These are phyloP conservation scores for Drosophila kanekoi DNA, from an alignment of 2,888 invertebrate genomes.

Conservation along the genomic window DNA sequence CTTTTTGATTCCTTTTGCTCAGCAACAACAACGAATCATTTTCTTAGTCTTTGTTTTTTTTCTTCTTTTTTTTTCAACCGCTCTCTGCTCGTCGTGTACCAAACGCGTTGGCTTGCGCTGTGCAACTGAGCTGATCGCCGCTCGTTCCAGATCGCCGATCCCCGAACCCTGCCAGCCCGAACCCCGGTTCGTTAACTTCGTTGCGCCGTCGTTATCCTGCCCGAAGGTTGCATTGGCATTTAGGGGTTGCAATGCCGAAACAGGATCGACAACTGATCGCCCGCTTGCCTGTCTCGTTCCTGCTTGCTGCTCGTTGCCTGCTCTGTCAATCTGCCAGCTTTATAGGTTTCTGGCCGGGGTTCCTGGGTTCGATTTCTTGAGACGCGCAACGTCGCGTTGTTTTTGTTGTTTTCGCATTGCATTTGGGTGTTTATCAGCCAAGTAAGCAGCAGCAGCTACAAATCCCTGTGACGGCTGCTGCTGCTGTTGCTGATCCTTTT, in stretches of 20 bases:
- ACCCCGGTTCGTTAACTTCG: constrained; percentile 28
- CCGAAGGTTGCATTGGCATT: constrained; percentile 50
- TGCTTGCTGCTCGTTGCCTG: too few species aligned
- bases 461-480: constrained; percentile 53
- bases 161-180: constrained; percentile 26
- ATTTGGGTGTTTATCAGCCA: constrained; percentile 61
- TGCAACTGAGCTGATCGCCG: constrained; percentile 76
- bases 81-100: constrained; percentile 56
- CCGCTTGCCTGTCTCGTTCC: not conserved
- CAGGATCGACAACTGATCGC: constrained; percentile 46
- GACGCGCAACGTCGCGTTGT: constrained; percentile 25
- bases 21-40: constrained; percentile 20
- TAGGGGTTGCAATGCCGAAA: constrained; percentile 68
- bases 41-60: constrained; percentile 16
- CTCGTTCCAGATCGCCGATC: constrained; percentile 79
- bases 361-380: constrained; percentile 45
- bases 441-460: constrained; percentile 40
- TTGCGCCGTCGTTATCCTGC: constrained; percentile 65
- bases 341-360: not conserved
- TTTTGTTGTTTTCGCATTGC: constrained; percentile 67
- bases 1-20: constrained; percentile 18
- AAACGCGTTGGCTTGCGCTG: constrained; percentile 72
- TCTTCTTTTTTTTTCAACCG: constrained; percentile 32
- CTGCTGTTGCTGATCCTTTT: constrained; percentile 63
- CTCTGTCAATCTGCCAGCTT: constrained; percentile 1